Conservation (phyloP, 2,113 vertebrate genomes). For the Conger conger region DNA sequence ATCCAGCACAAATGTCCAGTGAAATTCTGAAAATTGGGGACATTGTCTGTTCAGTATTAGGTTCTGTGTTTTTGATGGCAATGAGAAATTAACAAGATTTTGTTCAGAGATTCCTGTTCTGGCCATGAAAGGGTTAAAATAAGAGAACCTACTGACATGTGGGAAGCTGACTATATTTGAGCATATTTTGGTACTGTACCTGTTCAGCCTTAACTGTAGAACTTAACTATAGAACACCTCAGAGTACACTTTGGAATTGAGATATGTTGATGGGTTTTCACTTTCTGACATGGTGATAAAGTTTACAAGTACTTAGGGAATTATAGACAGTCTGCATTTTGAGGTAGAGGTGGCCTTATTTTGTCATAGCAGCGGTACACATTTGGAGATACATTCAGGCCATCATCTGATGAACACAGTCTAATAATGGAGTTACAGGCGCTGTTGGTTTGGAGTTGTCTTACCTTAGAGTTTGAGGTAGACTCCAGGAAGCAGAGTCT, state of each 20-base stretch:
- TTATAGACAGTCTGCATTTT: too few species aligned
- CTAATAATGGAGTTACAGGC: neutral
- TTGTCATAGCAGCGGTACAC: too few species aligned
- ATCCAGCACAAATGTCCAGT: neutral
- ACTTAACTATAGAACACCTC: neutral
- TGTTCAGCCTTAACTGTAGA: neutral
- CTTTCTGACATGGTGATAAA: neutral
- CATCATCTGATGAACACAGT: neutral
- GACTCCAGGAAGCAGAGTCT: slow-evolving; percentile 95
- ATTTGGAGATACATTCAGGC: neutral
- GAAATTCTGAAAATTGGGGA: neutral
- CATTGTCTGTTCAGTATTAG: neutral
- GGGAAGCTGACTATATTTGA: neutral
- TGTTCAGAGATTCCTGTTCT: neutral
- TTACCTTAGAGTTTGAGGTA: slow-evolving; percentile 95
- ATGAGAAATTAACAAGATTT: neutral
- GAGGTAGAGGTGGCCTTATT: too few species aligned
- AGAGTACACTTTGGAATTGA: neutral
- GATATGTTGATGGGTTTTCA: neutral
- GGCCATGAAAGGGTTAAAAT: neutral
- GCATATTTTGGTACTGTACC: too few species aligned
- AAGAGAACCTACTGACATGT: neutral
- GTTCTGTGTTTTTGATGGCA: neutral
- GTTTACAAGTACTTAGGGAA: neutral
- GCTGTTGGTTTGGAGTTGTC: neutral